Base-by-base conservation (phyloP, 2,113 vertebrate genomes). In the Mesitornis unicolor region DNA sequence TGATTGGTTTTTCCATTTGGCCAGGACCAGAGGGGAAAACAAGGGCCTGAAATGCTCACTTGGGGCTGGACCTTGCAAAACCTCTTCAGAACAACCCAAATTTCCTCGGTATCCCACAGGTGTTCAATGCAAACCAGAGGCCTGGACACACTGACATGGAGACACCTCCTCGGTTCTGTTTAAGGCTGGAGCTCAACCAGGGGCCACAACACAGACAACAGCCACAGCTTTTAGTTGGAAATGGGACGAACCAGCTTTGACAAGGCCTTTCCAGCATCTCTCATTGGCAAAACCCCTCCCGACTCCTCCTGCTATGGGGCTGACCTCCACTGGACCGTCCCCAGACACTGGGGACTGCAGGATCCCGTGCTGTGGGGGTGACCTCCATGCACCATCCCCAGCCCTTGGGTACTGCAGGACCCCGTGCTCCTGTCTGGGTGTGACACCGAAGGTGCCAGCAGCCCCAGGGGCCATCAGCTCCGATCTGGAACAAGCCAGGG, bases 401-500 rank as follows among this genome's bases (percentile, higher is more conserved):
- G n/a, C n/a, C n/a, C n/a, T n/a, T n/a, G n/a, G n/a, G n/a, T n/a
- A n/a, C n/a, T n/a, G n/a, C n/a, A n/a, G n/a, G n/a, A 42, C 5
- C 11, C 42, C 1, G 2, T 0, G 11, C 25, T 43, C 40, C 60
- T 8, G 9, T 8, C 59, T 3, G 79, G n/a, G 7, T 61, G 59
- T 38, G 63, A 51, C 94, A 68, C 38, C 31, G 43, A 12, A 38
- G 35, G 35, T 14, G 43, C 13, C 35, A 53, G 42, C 36, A 2
- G 1, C 42, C 31, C 11, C 56, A 24, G 1, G 79, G 61, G 36
- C 28, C 78, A 74, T n/a, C 36, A 43, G 26, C 33, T 14, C 50
- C 6, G 38, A 26, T 43, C 48, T 42, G 71, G 33, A 26, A 8
- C 12, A 21, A 20, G 4, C 9, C 35, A 25, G 50, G 36, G 20